phyloP scores from a whole-genome alignment of 2,113 vertebrate species.

The Okapia johnstoni region DNA sequence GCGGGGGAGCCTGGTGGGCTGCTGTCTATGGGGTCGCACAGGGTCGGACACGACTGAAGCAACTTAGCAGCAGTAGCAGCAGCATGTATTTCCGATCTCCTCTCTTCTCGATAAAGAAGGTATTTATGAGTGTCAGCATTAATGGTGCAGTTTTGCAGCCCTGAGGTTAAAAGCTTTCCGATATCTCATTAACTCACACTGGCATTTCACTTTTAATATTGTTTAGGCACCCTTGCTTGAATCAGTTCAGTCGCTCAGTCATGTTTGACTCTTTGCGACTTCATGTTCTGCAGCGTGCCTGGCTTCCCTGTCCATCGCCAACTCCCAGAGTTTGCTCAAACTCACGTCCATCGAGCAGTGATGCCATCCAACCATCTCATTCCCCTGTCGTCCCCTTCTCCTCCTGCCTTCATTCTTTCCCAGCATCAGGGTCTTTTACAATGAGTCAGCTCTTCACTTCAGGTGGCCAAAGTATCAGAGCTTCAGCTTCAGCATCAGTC shows the following conservation, averaged over 20 bases:
- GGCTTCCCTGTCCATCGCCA: background rate
- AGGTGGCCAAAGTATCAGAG: background rate
- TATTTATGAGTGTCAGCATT: constrained; percentile 20
- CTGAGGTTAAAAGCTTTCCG: constrained; percentile 60
- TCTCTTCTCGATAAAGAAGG: background rate
- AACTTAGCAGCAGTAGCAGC: too few relatives aligned
- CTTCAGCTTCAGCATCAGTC: background rate
- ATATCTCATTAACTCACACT: constrained; percentile 69
- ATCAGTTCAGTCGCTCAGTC: background rate
- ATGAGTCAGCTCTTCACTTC: background rate
- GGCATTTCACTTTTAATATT: constrained; percentile 72
- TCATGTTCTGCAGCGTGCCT: background rate
- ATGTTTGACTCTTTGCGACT: background rate
- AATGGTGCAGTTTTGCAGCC: constrained; percentile 7
- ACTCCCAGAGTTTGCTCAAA: background rate
- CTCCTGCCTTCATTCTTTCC: background rate
- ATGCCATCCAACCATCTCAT: background rate
- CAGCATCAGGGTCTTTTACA: background rate
- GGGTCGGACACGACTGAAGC: too few relatives aligned
- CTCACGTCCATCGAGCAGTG: accelerated
- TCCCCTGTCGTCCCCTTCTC: background rate
- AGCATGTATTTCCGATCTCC: background rate
- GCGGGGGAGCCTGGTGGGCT: too few relatives aligned
- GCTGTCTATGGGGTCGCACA: too few relatives aligned
- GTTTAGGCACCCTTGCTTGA: constrained; percentile 32